Evolutionary conservation across 92 coral and sea anemone genomes (phyloP).

Genomic region (Paragorgia papillata): DNA sequence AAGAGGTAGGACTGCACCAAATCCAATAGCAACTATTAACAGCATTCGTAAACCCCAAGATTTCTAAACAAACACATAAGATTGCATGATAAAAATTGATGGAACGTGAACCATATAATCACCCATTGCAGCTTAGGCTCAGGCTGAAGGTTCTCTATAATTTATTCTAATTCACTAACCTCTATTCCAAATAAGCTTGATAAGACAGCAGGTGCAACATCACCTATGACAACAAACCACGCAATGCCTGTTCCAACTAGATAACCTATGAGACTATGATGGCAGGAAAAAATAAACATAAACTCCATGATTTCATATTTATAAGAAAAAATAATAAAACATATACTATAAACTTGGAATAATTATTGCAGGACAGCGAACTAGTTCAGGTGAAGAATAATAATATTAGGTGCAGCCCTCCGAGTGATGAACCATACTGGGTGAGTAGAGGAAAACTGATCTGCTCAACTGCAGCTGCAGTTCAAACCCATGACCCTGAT

Average conservation of each 20-base stretch:
- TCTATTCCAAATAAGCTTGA: slow-evolving; percentile 71
- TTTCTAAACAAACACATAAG: slow-evolving; percentile 53
- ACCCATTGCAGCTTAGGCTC: not conserved
- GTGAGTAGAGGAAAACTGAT: no score
- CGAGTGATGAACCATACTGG: no score
- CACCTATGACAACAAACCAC: slow-evolving; percentile 93
- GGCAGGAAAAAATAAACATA: slow-evolving; percentile 10
- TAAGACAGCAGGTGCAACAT: slow-evolving; percentile 83
- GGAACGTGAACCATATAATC: no score
- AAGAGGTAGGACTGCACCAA: slow-evolving; percentile 79
- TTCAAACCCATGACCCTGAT: no score
- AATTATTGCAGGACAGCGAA: no score
- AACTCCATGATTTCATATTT: no score
- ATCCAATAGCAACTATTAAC: slow-evolving; percentile 72
- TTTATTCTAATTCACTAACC: slow-evolving; percentile 50
- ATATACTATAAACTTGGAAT: not conserved
- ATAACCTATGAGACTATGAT: slow-evolving; percentile 92
- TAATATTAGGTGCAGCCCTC: no score
- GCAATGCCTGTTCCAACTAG: slow-evolving; percentile 84
- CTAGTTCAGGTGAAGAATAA: no score
- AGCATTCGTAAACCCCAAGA: slow-evolving; percentile 68
- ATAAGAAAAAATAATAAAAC: not conserved
- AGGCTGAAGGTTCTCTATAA: not conserved
- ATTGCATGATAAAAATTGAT: not conserved
- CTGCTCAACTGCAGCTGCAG: no score